phyloP scores from a whole-genome alignment of 2,113 vertebrate genomes.

The Genyomyrus donnyi region DNA sequence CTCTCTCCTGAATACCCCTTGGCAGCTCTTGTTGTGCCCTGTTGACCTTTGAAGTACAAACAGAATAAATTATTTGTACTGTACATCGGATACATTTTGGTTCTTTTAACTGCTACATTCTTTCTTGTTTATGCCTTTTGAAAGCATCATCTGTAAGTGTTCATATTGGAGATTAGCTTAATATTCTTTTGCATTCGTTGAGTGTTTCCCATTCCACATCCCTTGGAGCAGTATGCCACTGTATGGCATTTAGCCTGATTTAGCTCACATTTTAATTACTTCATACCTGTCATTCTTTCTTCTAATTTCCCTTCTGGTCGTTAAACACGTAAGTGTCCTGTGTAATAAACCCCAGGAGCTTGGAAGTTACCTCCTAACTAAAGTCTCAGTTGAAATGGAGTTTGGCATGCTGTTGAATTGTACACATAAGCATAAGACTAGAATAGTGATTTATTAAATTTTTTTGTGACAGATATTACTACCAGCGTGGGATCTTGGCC shows the following conservation, averaged over 20 bases:
- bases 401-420: background rate
- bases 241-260: background rate
- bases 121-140: background rate
- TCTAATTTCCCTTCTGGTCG: background rate
- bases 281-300: background rate
- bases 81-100: background rate
- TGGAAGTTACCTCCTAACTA: background rate
- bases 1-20: background rate
- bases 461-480: constrained; percentile 78
- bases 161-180: background rate
- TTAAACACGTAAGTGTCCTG: background rate
- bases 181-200: background rate
- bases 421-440: background rate
- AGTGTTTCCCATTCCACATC: background rate
- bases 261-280: background rate
- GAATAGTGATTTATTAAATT: background rate
- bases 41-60: background rate
- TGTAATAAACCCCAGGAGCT: background rate
- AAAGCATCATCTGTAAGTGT: background rate
- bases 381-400: background rate
- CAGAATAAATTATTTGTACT: background rate
- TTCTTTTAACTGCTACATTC: background rate
- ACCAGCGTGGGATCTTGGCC: constrained; percentile 94
- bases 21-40: background rate
- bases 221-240: background rate